phyloP scores from a whole-genome alignment of 2,797 vertebrate genomes.

The Myotis planiceps region DNA sequence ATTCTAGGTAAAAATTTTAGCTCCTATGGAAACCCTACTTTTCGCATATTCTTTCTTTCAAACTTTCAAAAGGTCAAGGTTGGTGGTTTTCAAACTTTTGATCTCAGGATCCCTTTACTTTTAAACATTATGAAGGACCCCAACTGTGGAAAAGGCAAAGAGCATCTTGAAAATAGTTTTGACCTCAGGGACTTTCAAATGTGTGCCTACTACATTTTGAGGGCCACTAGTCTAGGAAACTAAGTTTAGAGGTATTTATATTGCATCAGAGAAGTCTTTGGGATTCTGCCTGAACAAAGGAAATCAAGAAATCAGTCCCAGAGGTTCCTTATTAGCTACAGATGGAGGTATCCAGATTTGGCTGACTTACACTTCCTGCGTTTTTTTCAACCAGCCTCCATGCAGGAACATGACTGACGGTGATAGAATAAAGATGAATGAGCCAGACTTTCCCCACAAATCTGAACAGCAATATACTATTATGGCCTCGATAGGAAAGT shows the following conservation, averaged over 20 bases:
- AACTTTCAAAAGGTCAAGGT: neutral
- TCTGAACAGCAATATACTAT: neutral
- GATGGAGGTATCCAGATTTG: neutral
- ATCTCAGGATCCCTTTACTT: neutral
- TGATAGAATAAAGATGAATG: neutral
- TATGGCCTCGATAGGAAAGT: neutral
- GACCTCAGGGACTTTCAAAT: neutral
- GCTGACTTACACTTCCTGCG: neutral
- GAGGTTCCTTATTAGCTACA: neutral
- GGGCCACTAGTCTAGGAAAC: neutral
- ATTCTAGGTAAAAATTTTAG: neutral
- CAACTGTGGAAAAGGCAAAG: neutral
- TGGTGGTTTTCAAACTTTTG: neutral
- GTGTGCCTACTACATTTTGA: neutral
- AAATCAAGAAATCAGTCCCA: neutral
- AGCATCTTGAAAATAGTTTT: neutral
- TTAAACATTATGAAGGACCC: neutral
- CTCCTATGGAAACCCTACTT: neutral
- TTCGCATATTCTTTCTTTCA: conserved; percentile 1
- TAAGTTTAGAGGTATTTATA: neutral
- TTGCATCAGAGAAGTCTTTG: neutral
- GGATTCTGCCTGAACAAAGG: neutral
- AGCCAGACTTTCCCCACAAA: neutral
- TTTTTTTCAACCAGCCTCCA: neutral
- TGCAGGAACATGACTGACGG: neutral